Conservation (phyloP, 1,140 invertebrate genomes). For the Saccostrea cuccullata region DNA sequence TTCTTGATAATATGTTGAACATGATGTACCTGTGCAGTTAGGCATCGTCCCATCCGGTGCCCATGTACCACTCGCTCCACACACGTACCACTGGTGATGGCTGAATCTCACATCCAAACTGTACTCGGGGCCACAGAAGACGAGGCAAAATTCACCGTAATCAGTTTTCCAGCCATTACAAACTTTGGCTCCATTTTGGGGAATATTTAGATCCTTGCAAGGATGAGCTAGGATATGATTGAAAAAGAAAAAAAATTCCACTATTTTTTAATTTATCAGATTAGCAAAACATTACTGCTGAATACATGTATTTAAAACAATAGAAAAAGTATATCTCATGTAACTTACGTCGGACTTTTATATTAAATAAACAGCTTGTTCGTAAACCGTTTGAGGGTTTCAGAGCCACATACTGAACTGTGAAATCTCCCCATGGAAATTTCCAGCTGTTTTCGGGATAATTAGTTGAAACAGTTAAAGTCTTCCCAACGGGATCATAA, state of each 20-base stretch:
- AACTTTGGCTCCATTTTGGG: constrained; percentile 33
- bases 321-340: too few species aligned
- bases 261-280: too few species aligned
- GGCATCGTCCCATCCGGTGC: constrained; percentile 5
- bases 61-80: constrained; percentile 52
- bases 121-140: constrained; percentile 30
- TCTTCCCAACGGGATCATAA: constrained; percentile 54
- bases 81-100: constrained; percentile 47
- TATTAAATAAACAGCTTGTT: constrained; percentile 58
- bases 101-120: neutral
- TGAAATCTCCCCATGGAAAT: constrained; percentile 64
- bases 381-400: constrained; percentile 61
- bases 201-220: neutral
- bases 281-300: too few species aligned
- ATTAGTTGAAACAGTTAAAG: constrained; percentile 52
- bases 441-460: constrained; percentile 49
- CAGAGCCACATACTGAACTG: constrained; percentile 56
- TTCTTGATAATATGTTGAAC: too few species aligned
- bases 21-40: constrained; percentile 36
- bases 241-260: too few species aligned
- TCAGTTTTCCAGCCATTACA: constrained; percentile 51
- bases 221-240: constrained; percentile 47
- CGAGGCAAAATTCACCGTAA: constrained; percentile 45
- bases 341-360: constrained; percentile 58
- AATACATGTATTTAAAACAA: too few species aligned